Evolutionary conservation across 1,140 invertebrate species (phyloP).

Genomic region (Sminthurides bifidus): DNA sequence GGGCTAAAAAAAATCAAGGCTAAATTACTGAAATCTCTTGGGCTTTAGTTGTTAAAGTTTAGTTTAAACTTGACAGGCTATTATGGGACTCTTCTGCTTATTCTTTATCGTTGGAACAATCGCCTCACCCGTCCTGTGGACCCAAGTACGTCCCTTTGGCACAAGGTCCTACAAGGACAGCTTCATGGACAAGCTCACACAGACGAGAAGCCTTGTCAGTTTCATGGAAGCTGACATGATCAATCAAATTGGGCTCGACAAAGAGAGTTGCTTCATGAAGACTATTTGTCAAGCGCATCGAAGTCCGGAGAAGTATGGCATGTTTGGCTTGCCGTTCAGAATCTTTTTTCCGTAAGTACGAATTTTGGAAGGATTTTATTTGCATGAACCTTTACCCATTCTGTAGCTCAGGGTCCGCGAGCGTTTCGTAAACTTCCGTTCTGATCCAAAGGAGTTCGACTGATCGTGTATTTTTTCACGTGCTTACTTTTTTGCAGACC

Average conservation of each 20-base stretch:
- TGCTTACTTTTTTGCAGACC: too few relatives aligned
- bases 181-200: conserved; percentile 18
- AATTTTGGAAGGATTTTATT: too few relatives aligned
- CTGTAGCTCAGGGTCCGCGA: too few relatives aligned
- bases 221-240: conserved; percentile 19
- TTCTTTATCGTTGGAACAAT: conserved; percentile 15
- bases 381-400: too few relatives aligned
- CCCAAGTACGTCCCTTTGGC: not conserved
- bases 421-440: too few relatives aligned
- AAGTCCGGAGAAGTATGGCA: conserved; percentile 15
- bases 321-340: conserved; percentile 20
- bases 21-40: not conserved
- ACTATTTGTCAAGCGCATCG: conserved; percentile 21
- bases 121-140: conserved; percentile 19
- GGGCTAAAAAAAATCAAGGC: conserved; percentile 17
- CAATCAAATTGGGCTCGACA: conserved; percentile 23
- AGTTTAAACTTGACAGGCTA: conserved; percentile 11
- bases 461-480: too few relatives aligned
- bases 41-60: not conserved
- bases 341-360: conserved; percentile 23
- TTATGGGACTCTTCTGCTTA: conserved; percentile 25
- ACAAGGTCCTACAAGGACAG: conserved; percentile 12
- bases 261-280: conserved; percentile 15
- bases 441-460: too few relatives aligned
- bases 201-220: conserved; percentile 21